Conservation (phyloP, 2,113 vertebrate species). For the Alaudala cheleensis region DNA sequence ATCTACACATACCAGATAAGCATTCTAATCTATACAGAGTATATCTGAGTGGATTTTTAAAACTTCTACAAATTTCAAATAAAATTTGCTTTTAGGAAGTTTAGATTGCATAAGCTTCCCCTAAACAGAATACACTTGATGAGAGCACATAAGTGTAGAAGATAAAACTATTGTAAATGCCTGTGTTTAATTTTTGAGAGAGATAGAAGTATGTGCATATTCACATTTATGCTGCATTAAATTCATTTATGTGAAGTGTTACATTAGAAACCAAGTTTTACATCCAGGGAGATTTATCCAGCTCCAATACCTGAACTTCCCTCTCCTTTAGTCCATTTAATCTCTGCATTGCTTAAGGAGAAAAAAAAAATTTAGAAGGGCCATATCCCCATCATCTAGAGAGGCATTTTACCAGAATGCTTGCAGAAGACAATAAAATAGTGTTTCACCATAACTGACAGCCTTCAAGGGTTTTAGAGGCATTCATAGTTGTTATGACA, state of each 20-base stretch:
- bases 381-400: neutral
- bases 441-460: neutral
- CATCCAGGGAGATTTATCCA: neutral
- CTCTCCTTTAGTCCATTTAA: neutral
- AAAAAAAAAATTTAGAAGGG: neutral
- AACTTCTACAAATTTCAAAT: neutral
- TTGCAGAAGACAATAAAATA: neutral
- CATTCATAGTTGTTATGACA: neutral
- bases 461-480: neutral
- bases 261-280: neutral
- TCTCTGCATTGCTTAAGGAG: neutral
- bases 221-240: neutral
- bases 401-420: neutral
- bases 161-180: neutral
- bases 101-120: neutral
- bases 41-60: neutral
- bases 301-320: neutral
- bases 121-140: neutral
- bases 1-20: neutral
- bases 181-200: neutral
- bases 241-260: neutral
- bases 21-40: neutral
- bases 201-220: neutral
- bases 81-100: neutral
- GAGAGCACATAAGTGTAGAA: neutral